Evolutionary conservation across 2,888 invertebrate species (phyloP).

Genomic region (Tetragnatha montana): DNA sequence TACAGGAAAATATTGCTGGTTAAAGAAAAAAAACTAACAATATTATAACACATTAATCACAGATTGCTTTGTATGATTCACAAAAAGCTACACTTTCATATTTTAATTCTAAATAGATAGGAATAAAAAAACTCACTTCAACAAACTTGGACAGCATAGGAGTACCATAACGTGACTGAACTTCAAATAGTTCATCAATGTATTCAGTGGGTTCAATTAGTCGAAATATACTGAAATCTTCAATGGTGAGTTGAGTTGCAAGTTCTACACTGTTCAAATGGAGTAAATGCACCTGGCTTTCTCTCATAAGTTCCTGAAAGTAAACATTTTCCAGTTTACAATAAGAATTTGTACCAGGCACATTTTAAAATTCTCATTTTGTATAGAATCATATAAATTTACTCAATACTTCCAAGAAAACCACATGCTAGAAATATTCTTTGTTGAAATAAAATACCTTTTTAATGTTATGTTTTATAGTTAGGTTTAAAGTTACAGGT

Average conservation of each 20-base stretch:
- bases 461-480: no score
- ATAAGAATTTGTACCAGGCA: no score
- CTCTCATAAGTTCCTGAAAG: constrained; percentile 86
- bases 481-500: no score
- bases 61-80: not conserved
- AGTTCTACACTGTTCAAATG: constrained; percentile 94
- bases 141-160: constrained; percentile 95
- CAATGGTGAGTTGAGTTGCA: constrained; percentile 86
- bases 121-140: constrained; percentile 78
- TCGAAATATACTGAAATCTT: constrained; percentile 94
- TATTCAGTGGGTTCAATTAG: constrained; percentile 95
- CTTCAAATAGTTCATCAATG: constrained; percentile 92
- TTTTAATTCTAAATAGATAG: not conserved
- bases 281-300: constrained; percentile 93
- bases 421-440: no score
- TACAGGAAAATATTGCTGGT: no score
- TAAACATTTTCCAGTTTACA: no score
- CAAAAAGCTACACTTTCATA: not conserved
- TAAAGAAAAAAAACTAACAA: no score
- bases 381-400: no score
- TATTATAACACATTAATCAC: not conserved
- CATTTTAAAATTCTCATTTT: no score
- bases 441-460: no score
- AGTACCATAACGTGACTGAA: constrained; percentile 88
- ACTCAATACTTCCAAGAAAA: no score